Base-by-base conservation (phyloP, 1,140 invertebrate species). In the Teleopsis dalmanni region DNA sequence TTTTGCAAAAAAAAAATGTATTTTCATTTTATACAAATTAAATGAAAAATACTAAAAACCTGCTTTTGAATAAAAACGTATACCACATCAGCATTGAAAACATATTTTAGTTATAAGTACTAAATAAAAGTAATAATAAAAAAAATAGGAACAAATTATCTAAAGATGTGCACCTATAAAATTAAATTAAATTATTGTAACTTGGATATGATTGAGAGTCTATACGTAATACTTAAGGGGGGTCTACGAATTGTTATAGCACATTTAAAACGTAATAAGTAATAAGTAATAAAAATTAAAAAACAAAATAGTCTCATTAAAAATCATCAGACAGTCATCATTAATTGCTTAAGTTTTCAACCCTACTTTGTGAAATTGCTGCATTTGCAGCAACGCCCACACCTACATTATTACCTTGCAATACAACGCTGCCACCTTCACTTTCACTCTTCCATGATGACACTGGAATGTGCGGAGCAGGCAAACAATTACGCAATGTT, bases 371-470 rank as follows among this genome's bases (percentile, higher is more conserved):
- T 7, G 37, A 18, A 23, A 46, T 40, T 11, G 29, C 16, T 36
- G 40, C 58, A 14, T 38, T 48, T 5, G 50, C 54, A 6, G 52
- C 55, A 6, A 53, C 58, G 6, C 48, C 54, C 11, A 54, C 55
- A 14, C 51, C 53, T 4, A 56, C 27, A 6, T 14, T 31, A 34
- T 4, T 40, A 11, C 48, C 55, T n/a, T 7, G 55, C 38, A 43
- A 41, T 65, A 25, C 23, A 18, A 26, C 29, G 19, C 13, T 23
- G 27, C 34, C 29, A 16, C 64, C 60, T 47, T 67, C 64, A 23
- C 64, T 67, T 63, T 89, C 86, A 64, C 87, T 88, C 68, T 89
- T 90, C 87, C 87, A 89, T 48, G 85, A 88, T 53, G 84, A 87
- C 14, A 89, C 85, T 57, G 86, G 84, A 59, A 89, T 89, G 69